Evolutionary conservation across 2,797 vertebrate species (phyloP).

Genomic region (Hybognathus amarus): DNA sequence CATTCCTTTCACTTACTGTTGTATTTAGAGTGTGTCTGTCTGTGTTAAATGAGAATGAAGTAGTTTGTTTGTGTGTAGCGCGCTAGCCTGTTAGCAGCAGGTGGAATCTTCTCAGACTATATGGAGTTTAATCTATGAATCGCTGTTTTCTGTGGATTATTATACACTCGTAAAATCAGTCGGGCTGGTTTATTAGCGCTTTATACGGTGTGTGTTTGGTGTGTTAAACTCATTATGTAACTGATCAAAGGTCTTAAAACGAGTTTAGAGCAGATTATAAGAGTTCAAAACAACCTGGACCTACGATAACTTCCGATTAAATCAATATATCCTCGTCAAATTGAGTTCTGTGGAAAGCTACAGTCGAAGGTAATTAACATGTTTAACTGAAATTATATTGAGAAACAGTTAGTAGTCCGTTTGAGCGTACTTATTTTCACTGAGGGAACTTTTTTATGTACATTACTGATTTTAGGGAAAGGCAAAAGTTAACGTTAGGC

Average conservation of each 20-base stretch:
- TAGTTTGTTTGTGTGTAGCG: slow-evolving; percentile 11
- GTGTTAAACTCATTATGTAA: slow-evolving; percentile 32
- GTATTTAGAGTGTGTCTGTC: background rate
- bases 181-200: background rate
- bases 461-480: too few relatives aligned
- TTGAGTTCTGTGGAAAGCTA: too few relatives aligned
- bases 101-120: background rate
- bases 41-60: background rate
- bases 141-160: background rate
- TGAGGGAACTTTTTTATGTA: too few relatives aligned
- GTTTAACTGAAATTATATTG: too few relatives aligned
- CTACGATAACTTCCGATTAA: background rate
- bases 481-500: too few relatives aligned
- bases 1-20: background rate
- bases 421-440: too few relatives aligned
- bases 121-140: background rate
- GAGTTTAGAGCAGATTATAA: background rate
- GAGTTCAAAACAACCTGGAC: background rate
- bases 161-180: background rate
- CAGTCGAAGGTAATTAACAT: too few relatives aligned
- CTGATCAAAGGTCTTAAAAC: slow-evolving; percentile 36
- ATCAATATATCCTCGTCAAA: background rate
- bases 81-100: slow-evolving; percentile 38
- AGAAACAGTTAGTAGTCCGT: too few relatives aligned
- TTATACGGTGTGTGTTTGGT: background rate